Evolutionary conservation across 1,140 invertebrate species (phyloP).

Genomic region (Pogonomyrmex barbatus): DNA sequence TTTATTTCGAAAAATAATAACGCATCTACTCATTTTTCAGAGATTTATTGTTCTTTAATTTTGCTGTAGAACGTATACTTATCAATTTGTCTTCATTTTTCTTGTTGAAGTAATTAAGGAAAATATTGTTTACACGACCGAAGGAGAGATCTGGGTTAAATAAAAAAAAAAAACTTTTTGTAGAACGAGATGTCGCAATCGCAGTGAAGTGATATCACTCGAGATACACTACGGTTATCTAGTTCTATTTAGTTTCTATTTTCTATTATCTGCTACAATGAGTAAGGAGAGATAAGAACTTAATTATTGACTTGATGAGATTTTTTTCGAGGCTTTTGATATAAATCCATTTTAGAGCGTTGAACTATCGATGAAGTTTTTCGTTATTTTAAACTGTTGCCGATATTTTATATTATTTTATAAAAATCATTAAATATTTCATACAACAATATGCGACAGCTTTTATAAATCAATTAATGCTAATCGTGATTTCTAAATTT

Average conservation of each 20-base stretch:
- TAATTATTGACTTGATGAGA: conserved; percentile 31
- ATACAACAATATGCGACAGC: neutral
- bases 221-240: conserved; percentile 34
- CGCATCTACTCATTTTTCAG: neutral
- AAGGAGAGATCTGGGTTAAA: conserved; percentile 1
- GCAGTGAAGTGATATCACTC: conserved; percentile 25
- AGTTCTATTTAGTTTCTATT: conserved; percentile 18
- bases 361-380: conserved; percentile 28
- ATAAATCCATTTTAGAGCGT: conserved; percentile 16
- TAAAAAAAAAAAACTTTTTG: neutral
- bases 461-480: neutral
- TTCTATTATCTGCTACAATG: conserved; percentile 28
- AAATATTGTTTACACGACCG: conserved; percentile 6
- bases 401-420: neutral
- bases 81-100: neutral
- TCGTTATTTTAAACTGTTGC: conserved; percentile 14
- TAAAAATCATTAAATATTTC: neutral
- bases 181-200: conserved; percentile 18
- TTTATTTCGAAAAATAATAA: neutral
- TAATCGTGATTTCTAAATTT: neutral
- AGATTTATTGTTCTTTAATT: neutral
- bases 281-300: neutral
- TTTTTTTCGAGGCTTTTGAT: neutral
- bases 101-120: neutral
- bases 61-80: neutral